Evolutionary conservation across 2,113 vertebrate genomes (phyloP).

Genomic region (Cnemophilus loriae): DNA sequence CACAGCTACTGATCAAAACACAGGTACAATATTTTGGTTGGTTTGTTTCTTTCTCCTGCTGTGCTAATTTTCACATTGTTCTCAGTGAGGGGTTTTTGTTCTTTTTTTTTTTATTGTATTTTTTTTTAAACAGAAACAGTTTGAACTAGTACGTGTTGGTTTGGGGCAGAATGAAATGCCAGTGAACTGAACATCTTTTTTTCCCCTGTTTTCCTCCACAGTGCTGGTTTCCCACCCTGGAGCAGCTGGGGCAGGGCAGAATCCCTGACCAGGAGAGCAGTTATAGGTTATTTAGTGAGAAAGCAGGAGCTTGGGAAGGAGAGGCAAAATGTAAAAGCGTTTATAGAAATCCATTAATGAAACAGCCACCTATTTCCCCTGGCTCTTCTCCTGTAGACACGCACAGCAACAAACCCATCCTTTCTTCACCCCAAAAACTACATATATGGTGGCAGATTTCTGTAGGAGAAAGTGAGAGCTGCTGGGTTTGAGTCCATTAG

Average conservation of each 20-base stretch:
- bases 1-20: constrained; percentile 3
- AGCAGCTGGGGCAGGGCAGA: background rate
- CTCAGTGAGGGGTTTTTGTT: background rate
- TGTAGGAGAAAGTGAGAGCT: background rate
- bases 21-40: background rate
- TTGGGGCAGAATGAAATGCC: background rate
- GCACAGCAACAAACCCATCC: background rate
- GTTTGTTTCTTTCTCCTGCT: background rate
- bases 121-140: background rate
- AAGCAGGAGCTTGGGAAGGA: background rate
- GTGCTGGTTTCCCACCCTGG: background rate
- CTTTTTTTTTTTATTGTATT: background rate
- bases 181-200: background rate
- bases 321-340: background rate
- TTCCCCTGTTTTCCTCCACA: background rate
- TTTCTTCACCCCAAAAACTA: rapidly evolving
- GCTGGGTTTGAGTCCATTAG: background rate
- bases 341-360: background rate
- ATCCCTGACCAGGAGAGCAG: background rate
- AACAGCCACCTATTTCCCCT: background rate
- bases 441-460: background rate
- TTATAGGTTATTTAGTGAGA: background rate
- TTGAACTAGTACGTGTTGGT: background rate
- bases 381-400: background rate
- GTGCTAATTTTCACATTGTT: background rate